Percentiles rank a stretch among this genome's conserved stretches.
phyloP scores from a whole-genome alignment of 2,113 vertebrate species.

The Spea multiplicata region DNA sequence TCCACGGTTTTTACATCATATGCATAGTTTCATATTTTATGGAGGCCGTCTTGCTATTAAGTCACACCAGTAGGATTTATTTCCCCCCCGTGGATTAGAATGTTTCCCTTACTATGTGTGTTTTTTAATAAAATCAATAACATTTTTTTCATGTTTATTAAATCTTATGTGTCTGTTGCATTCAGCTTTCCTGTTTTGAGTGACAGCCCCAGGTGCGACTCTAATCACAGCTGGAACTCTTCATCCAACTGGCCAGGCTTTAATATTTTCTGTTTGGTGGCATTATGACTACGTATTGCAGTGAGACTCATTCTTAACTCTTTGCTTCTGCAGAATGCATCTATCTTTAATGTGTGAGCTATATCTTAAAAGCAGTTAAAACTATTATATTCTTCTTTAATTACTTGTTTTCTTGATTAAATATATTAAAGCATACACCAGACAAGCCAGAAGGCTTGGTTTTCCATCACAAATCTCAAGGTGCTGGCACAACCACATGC shows the following conservation, averaged over 20 bases:
- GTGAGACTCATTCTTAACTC: too few relatives aligned
- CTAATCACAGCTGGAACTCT: constrained; percentile 4
- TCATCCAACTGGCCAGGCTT: constrained; percentile 3
- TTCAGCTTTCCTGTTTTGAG: background rate
- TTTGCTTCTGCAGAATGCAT: too few relatives aligned
- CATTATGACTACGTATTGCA: background rate
- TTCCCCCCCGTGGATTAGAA: background rate
- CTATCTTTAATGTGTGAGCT: too few relatives aligned
- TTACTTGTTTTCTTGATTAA: too few relatives aligned
- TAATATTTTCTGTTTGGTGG: constrained; percentile 17
- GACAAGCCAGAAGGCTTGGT: too few relatives aligned
- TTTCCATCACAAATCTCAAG: too few relatives aligned
- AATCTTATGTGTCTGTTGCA: background rate
- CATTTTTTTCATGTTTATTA: constrained; percentile 16
- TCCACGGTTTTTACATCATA: background rate
- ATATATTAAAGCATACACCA: too few relatives aligned
- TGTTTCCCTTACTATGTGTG: background rate
- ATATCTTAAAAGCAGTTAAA: too few relatives aligned
- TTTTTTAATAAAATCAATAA: constrained; percentile 20
- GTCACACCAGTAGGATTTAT: background rate
- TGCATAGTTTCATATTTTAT: background rate
- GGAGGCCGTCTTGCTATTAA: background rate
- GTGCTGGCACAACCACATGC: too few relatives aligned
- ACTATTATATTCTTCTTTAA: too few relatives aligned
- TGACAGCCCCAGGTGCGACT: constrained; percentile 25